Conservation (phyloP, 2,113 vertebrate genomes). For the Delphinapterus leucas region DNA sequence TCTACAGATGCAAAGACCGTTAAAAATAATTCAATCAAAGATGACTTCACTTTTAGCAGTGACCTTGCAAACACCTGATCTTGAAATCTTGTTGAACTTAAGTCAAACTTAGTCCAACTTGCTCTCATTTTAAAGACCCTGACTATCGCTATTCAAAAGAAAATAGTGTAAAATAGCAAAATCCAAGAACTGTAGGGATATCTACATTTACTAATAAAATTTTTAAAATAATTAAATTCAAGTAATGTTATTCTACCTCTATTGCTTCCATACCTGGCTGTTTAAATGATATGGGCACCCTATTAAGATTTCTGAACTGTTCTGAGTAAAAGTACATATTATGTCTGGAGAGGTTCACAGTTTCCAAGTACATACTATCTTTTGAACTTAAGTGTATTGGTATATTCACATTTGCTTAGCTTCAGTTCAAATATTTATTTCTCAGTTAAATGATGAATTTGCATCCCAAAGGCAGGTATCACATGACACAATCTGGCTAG, state of each 20-base stretch:
- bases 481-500: background rate
- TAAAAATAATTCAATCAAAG: background rate
- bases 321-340: background rate
- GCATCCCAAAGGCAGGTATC: background rate
- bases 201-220: background rate
- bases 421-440: slow-evolving; percentile 32
- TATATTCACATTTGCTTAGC: background rate
- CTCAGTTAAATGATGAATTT: background rate
- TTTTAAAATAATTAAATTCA: background rate
- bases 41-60: background rate
- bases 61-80: background rate
- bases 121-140: background rate
- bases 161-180: background rate
- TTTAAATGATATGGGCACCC: background rate
- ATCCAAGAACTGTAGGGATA: background rate
- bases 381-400: background rate
- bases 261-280: background rate
- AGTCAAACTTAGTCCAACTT: background rate
- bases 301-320: background rate
- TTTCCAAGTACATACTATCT: background rate
- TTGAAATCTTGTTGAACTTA: slow-evolving; percentile 14
- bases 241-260: background rate
- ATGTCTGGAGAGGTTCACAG: background rate
- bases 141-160: background rate
- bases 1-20: background rate